These are phyloP conservation scores for Eutolmus rufibarbis DNA, from an alignment of 2,888 invertebrate genomes.

Conservation along the genomic window DNA sequence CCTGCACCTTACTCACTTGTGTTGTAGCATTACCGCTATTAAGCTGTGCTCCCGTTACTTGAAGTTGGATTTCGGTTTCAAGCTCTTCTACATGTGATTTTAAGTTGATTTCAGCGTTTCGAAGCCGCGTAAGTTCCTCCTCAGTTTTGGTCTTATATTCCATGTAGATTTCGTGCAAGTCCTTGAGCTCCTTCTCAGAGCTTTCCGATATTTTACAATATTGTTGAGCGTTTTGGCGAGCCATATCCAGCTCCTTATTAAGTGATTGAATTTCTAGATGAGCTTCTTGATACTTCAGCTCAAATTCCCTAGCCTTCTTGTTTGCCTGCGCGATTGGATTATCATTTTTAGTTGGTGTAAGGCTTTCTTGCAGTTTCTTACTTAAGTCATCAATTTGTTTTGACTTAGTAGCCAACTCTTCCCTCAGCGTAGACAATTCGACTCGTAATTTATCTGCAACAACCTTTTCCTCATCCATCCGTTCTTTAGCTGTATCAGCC, in stretches of 20 bases:
- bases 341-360: slow-evolving; percentile 67
- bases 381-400: slow-evolving; percentile 73
- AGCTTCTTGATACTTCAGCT: slow-evolving; percentile 70
- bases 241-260: slow-evolving; percentile 73
- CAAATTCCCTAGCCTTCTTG: slow-evolving; percentile 74
- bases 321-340: slow-evolving; percentile 69
- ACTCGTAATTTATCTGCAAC: slow-evolving; percentile 66
- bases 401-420: slow-evolving; percentile 69
- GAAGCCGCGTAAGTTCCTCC: slow-evolving; percentile 65
- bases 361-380: slow-evolving; percentile 72
- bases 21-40: slow-evolving; percentile 65
- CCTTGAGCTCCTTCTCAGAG: slow-evolving; percentile 79
- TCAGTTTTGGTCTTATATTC: slow-evolving; percentile 69
- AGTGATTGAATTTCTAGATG: slow-evolving; percentile 73
- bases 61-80: slow-evolving; percentile 74
- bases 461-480: slow-evolving; percentile 76
- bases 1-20: slow-evolving; percentile 69
- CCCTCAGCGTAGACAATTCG: slow-evolving; percentile 69
- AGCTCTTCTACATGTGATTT: slow-evolving; percentile 72
- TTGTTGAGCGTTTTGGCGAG: slow-evolving; percentile 81
- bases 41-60: slow-evolving; percentile 70
- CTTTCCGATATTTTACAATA: slow-evolving; percentile 84
- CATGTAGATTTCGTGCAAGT: slow-evolving; percentile 68
- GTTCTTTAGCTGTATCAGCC: slow-evolving; percentile 70
- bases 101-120: slow-evolving; percentile 62